Conservation (phyloP, 1,140 invertebrate genomes). For the Drosophila watanabei region DNA sequence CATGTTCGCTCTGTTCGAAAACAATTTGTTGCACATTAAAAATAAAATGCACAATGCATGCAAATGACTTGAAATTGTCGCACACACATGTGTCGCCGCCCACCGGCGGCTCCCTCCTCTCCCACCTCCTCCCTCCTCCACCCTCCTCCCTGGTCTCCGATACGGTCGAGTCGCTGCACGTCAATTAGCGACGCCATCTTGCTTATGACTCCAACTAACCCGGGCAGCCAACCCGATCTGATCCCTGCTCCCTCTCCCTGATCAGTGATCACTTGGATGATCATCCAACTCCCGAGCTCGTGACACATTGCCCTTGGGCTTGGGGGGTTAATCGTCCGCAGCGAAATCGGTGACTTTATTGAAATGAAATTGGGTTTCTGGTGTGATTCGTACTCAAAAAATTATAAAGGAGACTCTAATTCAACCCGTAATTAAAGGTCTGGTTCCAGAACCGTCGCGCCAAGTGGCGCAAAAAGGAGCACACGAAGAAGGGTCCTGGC, state of each 20-base stretch:
- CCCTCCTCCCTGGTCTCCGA: constrained; percentile 22
- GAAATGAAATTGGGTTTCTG: constrained; percentile 14
- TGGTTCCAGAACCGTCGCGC: constrained; percentile 99
- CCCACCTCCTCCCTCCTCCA: background rate
- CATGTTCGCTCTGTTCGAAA: constrained; percentile 76
- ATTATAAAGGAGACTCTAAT: background rate
- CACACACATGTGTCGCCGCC: constrained; percentile 37
- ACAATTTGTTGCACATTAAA: constrained; percentile 82
- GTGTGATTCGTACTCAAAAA: background rate
- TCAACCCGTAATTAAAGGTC: constrained; percentile 88
- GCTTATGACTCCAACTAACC: constrained; percentile 67
- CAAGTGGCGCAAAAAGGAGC: constrained; percentile 99
- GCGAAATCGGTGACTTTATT: constrained; percentile 34
- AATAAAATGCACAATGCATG: constrained; percentile 78
- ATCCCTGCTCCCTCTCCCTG: background rate
- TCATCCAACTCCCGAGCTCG: constrained; percentile 15
- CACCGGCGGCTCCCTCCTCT: background rate
- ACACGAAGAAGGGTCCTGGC: constrained; percentile 99
- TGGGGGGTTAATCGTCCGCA: constrained; percentile 24
- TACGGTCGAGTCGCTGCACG: constrained; percentile 64
- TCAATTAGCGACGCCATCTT: constrained; percentile 78
- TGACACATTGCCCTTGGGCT: constrained; percentile 43
- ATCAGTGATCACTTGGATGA: constrained; percentile 1
- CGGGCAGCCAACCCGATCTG: constrained; percentile 28
- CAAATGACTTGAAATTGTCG: constrained; percentile 80